Base-by-base conservation (phyloP, 2,888 invertebrate species). In the Polyommatus iphigenia region DNA sequence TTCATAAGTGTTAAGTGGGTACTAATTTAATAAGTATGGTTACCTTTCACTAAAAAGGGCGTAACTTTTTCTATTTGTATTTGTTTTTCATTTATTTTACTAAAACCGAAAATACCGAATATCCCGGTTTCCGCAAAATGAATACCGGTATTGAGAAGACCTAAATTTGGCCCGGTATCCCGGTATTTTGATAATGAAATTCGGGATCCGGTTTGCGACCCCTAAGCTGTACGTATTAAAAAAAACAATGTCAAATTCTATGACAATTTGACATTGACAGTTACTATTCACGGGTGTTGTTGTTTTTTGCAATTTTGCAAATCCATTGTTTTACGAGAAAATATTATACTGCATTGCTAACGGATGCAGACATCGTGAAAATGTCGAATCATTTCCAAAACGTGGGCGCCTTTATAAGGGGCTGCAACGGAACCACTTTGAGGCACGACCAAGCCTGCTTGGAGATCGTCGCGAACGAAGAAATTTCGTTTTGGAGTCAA, bases 381-480 rank as follows among this genome's bases (percentile, higher is more conserved):
- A 93, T 93, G 93, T 83, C 85, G 78, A 85, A 83, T 36, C 85
- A 87, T 82, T 94, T 92, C 81, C 87, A 91, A 83, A 94, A 94
- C 84, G 88, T 94, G 3, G 94, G 94, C 71, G 84, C 90, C 62
- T 89, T 88, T 81, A 83, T 86, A 79, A 85, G 90, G 41, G 84
- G 88, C 54, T 94, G 94, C 83, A 88, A 88, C 81, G 86, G 85
- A 6, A 85, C 84, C 8, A 88, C 81, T 77, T 84, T 94, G 79
- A 86, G 84, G 10, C 90, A 87, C 80, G 94, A 94, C 81, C 88
- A 94, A 84, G 93, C 94, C 78, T 94, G 94, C 86, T 88, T 94
- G 85, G 88, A 90, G 85, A 87, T 94, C 77, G 81, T 87, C 62
- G 87, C 91, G 10, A 83, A 87, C 0, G 84, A 87, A 79, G 80